A percentile compares a stretch with the other conserved stretches of the same genome.
phyloP scores from a whole-genome alignment of 2,113 vertebrate species.

The Thinocorus orbignyianus region DNA sequence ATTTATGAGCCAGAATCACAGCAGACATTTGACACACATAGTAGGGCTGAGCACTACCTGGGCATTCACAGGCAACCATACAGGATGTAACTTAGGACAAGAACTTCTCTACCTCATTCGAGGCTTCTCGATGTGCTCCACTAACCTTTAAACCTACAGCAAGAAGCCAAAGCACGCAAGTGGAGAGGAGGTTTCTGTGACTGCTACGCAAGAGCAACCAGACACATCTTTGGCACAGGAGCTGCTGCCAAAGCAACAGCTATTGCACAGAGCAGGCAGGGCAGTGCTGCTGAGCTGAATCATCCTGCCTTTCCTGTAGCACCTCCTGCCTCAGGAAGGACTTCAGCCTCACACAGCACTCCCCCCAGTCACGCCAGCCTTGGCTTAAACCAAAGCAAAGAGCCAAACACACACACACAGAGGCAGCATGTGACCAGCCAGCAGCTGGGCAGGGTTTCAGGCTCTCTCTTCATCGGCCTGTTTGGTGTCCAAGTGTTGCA shows the following conservation, averaged over 20 bases:
- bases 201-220: neutral
- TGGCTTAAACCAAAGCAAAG: neutral
- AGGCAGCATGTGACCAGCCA: neutral
- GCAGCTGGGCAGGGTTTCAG: neutral
- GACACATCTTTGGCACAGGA: accelerated
- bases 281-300: neutral
- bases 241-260: neutral
- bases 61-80: neutral
- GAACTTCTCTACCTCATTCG: neutral
- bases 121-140: neutral
- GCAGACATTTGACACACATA: neutral
- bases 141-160: neutral
- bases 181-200: neutral
- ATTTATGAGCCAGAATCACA: neutral
- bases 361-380: neutral
- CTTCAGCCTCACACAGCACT: neutral
- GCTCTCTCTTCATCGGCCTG: neutral
- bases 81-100: neutral
- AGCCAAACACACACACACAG: neutral
- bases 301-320: neutral
- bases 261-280: neutral
- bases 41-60: neutral
- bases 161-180: neutral
- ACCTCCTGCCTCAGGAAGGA: neutral
- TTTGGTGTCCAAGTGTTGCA: neutral